Conservation (phyloP, 1,140 invertebrate species). For the Euwallacea fornicatus region DNA sequence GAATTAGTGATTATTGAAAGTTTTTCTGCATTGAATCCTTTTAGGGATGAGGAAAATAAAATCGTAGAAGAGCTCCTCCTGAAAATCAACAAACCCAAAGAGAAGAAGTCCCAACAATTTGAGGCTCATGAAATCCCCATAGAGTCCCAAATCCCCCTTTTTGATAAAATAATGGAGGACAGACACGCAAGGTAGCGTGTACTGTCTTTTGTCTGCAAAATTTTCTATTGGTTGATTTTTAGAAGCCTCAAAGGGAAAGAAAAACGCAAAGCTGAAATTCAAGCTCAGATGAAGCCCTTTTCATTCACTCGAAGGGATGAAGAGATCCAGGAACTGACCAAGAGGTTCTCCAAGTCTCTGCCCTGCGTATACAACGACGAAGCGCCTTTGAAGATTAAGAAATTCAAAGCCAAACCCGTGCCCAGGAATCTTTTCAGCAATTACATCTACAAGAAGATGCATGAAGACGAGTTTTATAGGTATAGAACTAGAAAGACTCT, state of each 20-base stretch:
- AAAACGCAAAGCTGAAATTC: constrained; percentile 59
- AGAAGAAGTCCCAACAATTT: constrained; percentile 57
- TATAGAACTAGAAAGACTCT: constrained; percentile 39
- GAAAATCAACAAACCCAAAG: constrained; percentile 55
- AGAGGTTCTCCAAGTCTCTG: constrained; percentile 57
- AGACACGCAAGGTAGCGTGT: constrained; percentile 65
- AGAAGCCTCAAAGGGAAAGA: constrained; percentile 60
- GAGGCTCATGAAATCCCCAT: constrained; percentile 66
- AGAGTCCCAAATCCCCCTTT: constrained; percentile 67
- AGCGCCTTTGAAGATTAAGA: constrained; percentile 53
- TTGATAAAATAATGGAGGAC: constrained; percentile 68
- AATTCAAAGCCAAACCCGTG: constrained; percentile 67
- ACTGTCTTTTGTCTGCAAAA: not conserved
- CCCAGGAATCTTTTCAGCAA: constrained; percentile 70
- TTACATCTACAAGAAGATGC: constrained; percentile 69
- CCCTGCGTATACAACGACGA: constrained; percentile 57
- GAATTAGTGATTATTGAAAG: not conserved
- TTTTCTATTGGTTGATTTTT: constrained; percentile 24
- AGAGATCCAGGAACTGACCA: constrained; percentile 52
- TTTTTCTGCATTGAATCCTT: constrained; percentile 32
- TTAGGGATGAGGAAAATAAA: constrained; percentile 66
- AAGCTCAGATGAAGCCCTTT: constrained; percentile 66
- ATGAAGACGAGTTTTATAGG: constrained; percentile 72
- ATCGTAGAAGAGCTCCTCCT: constrained; percentile 57
- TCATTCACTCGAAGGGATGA: constrained; percentile 63